Evolutionary conservation across 92 coral and sea anemone species (phyloP), one percentile per base, ranked within the genome.

Genomic region (Porites divaricata): DNA sequence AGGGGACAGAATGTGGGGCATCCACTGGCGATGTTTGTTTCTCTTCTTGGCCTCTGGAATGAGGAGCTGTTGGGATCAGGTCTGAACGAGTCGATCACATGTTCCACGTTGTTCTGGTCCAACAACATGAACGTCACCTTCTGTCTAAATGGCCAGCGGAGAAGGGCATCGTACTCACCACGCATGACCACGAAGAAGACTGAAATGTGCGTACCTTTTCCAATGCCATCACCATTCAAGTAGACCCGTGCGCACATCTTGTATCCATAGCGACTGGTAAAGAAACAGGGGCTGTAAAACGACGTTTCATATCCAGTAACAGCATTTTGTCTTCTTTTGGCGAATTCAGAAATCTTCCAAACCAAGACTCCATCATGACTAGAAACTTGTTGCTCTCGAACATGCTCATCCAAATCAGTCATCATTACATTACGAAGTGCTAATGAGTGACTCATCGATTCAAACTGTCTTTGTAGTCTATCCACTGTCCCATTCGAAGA

Each of bases 81-180:
- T 15, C 93, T 78, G 67, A 93, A 93, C 23, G 95, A 88, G n/a
- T 93, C 97, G 74, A 91, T 89, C 80, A 91, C 88, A 91, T 93
- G 95, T 75, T 93, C 97, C 74, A 81, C 87, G 59, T 89, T 89
- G 72, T 93, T 91, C 76, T 93, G 95, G 56, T 93, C 97, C 85
- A 93, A 25, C 53, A 93, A 57, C 95, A 91, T 93, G 62, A 93
- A 78, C 24, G 95, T 91, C 23, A 93, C 97, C 84, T 93, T 93
- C 83, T 93, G 93, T 89, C 93, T 87, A 85, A 90, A 93, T 80
- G 96, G 96, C 96, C 96, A 93, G 89, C 96, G 96, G 83, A 87
- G 91, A 75, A 92, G 53, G 73, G 91, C 95, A 65, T 92, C 95
- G 59, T 80, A 87, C 71, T 89, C 90, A 70, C 95, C 83, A 62